Percentiles rank a stretch among this genome's conserved stretches.
These are phyloP conservation scores for Plebejus anna DNA, from an alignment of 2,888 invertebrate species.

Conservation along the genomic window DNA sequence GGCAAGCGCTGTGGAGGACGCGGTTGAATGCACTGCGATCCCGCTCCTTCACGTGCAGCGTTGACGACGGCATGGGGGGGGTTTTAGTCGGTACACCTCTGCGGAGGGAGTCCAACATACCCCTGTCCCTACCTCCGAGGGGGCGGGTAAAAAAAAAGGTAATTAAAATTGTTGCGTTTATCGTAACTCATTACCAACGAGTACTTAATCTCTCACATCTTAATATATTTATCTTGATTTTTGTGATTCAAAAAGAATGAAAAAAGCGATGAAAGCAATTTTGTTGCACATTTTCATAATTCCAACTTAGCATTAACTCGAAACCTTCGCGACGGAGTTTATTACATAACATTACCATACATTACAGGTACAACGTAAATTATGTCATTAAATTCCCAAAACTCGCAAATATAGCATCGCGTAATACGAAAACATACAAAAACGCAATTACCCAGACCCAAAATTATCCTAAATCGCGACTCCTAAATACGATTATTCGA, in stretches of 20 bases:
- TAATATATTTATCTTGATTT: not conserved
- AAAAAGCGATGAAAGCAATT: not conserved
- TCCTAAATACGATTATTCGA: conserved; percentile 3
- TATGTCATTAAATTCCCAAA: not conserved
- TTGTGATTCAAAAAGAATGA: not conserved
- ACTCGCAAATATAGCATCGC: not conserved
- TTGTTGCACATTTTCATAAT: not conserved
- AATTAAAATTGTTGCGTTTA: too few species aligned
- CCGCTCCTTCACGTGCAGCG: too few species aligned
- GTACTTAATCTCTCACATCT: not conserved
- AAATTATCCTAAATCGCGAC: not conserved
- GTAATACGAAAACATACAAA: not conserved
- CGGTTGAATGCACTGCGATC: too few species aligned
- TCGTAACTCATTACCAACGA: not conserved
- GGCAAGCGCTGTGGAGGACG: too few species aligned
- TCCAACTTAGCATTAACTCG: not conserved
- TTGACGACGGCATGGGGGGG: too few species aligned
- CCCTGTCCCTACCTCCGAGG: too few species aligned
- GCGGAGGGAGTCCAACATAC: too few species aligned
- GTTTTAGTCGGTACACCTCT: too few species aligned
- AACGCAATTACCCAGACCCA: not conserved
- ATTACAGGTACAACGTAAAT: conserved; percentile 7
- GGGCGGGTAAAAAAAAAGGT: too few species aligned
- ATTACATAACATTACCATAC: conserved; percentile 15
- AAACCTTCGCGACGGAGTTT: not conserved